Percentiles rank a stretch among this genome's conserved stretches.
phyloP scores from a whole-genome alignment of 2,113 vertebrate species.

The Odontesthes bonariensis region DNA sequence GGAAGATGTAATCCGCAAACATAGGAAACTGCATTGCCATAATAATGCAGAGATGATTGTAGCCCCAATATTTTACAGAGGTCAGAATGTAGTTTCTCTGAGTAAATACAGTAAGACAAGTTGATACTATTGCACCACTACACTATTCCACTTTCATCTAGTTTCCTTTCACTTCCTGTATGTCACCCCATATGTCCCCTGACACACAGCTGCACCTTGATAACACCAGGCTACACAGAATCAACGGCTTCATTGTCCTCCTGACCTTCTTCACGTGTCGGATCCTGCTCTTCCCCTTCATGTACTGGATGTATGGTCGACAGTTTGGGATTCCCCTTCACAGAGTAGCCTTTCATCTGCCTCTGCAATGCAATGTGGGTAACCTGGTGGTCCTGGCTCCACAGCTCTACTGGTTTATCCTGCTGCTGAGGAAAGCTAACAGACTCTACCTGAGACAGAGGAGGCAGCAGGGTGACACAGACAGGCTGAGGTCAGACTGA shows the following conservation, averaged over 20 bases:
- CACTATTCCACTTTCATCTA: no score
- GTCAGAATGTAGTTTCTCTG: no score
- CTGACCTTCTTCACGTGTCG: conserved; percentile 89
- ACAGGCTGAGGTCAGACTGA: background rate
- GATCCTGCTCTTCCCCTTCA: conserved; percentile 91
- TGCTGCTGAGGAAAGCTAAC: conserved; percentile 88
- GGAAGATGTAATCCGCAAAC: no score
- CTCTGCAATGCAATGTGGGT: conserved; percentile 88
- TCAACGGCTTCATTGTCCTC: conserved; percentile 87
- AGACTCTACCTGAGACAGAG: conserved; percentile 80
- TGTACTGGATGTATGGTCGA: conserved; percentile 88
- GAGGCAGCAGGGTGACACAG: conserved; percentile 31
- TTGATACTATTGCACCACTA: no score
- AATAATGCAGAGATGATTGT: no score
- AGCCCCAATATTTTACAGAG: no score
- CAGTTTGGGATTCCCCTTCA: conserved; percentile 83
- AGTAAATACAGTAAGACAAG: no score
- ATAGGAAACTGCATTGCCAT: no score
- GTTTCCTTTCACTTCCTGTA: background rate
- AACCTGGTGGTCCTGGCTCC: conserved; percentile 88
- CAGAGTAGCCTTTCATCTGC: conserved; percentile 86
- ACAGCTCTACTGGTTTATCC: conserved; percentile 91
- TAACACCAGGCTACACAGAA: conserved; percentile 84
- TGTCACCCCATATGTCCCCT: no score
- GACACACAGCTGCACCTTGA: conserved; percentile 86